These are phyloP conservation scores for Allobates femoralis DNA, from an alignment of 2,797 vertebrate species.

Conservation along the genomic window DNA sequence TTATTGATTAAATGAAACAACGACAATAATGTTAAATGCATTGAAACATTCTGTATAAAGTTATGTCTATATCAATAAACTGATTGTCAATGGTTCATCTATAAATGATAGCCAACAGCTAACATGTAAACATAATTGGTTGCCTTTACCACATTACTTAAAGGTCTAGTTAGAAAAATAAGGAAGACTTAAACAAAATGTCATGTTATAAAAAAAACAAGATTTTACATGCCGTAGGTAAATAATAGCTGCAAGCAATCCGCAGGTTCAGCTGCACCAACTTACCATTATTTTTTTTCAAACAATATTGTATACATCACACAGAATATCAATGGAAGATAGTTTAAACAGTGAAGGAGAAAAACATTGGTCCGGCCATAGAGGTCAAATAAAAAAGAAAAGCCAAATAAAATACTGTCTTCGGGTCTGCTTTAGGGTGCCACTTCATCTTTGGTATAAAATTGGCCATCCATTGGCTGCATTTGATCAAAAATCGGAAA, in stretches of 20 bases:
- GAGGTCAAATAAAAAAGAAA: slow-evolving; percentile 85
- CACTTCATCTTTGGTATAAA: slow-evolving; percentile 99
- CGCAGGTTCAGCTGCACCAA: slow-evolving; percentile 63
- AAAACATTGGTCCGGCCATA: slow-evolving; percentile 93
- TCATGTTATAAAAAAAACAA: slow-evolving; percentile 64
- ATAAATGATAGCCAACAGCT: slow-evolving; percentile 65
- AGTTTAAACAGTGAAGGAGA: slow-evolving; percentile 82
- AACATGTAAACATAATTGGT: slow-evolving; percentile 66
- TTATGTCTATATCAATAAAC: slow-evolving; percentile 9
- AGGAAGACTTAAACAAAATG: slow-evolving; percentile 76
- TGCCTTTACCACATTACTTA: slow-evolving; percentile 63
- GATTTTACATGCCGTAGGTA: slow-evolving; percentile 64
- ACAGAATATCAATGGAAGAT: slow-evolving; percentile 85
- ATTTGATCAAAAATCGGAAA: slow-evolving; percentile 98
- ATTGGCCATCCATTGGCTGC: slow-evolving; percentile 96
- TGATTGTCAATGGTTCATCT: slow-evolving; percentile 53
- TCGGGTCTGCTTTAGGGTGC: slow-evolving; percentile 90
- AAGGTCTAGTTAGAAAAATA: slow-evolving; percentile 67
- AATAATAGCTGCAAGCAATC: slow-evolving; percentile 49
- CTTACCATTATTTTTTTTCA: slow-evolving; percentile 67
- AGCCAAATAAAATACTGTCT: slow-evolving; percentile 80
- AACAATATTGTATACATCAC: slow-evolving; percentile 70
- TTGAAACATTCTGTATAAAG: background rate
- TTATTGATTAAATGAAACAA: background rate
- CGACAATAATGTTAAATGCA: background rate